Base-by-base conservation (phyloP, 2,113 vertebrate species). In the Chaetodon trifascialis region DNA sequence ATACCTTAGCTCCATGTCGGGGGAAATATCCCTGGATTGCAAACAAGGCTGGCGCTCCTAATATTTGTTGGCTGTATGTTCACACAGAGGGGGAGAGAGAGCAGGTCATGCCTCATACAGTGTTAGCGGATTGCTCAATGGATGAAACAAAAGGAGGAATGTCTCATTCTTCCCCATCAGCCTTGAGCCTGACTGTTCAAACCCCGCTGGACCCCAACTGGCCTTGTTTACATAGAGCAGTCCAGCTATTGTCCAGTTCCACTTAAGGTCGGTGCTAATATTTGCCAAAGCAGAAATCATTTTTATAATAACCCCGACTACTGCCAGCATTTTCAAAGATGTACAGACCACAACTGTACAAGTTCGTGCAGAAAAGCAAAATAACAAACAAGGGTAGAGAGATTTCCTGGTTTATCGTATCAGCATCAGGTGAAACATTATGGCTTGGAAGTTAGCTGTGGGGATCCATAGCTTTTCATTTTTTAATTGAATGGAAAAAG, bases 121-220 rank as follows among this genome's bases (percentile, higher is more conserved):
- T 7, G 51, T 47, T 40, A 64, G 30, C 58, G 17, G 58, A 19
- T 76, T 23, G 58, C 63, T 79, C 52, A 38, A 56, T 47, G 79
- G 66, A 66, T 38, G 51, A 66, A 42, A 93, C 88, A 94, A 93
- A 90, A 87, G 89, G 67, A 88, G 79, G 79, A 93, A 86, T 88
- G 86, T 84, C 46, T 74, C 44, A 40, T 60, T 63, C 2, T 49
- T 46, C 54, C 73, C 60, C 21, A 21, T 77, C 58, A 60, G 38
- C 23, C 52, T 47, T 38, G 51, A 79, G 58, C 49, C 44, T 2
- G 25, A 62, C 51, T 63, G 51, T 80, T 75, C 54, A 81, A 80
- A 87, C 58, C 19, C 16, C 7, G 42, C 17, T 30, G 63, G 40
- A 80, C 36, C 17, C 21, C 34, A 25, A 62, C 36, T 38, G 40